Base-by-base conservation (phyloP, 2,888 invertebrate species). In the Acleris literana region DNA sequence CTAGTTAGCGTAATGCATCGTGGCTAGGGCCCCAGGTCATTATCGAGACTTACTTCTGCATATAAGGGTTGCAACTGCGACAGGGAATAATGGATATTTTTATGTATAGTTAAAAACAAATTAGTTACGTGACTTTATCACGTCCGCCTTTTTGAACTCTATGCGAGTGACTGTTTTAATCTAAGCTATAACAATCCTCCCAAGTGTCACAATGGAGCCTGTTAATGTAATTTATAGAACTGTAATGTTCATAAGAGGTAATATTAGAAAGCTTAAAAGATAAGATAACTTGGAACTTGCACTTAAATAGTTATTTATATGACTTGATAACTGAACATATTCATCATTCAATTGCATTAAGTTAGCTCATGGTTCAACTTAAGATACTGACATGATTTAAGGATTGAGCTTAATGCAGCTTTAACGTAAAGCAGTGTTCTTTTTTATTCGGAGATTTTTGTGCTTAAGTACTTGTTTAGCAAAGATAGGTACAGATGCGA, bases 121-220 rank as follows among this genome's bases (percentile, higher is more conserved):
- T 25, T 22, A 22, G 3, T 3, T 5, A 25, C 25, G 25, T 25
- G 25, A 6, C 1, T 25, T 25, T 25, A 25, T 25, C 1, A 25
- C 25, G 25, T 5, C 25, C 25, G 5, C 1, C 33, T 33, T 3
- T 9, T 29, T 29, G 29, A 29, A 33, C 33, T 9, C 9, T 9
- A 3, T 0, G 46, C n/a, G 4, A 25, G 33, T n/a, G 52, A 20
- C 52, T 29, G 0, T 20, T 2, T 17, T 52, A 11, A 16, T 29
- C 16, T 54, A 33, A 54, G 54, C 33, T 54, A 13, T 33, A 44
- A 46, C 46, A 46, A 17, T 46, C 17, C n/a, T 46, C 16, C 17
- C 46, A 13, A 46, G 46, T 46, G 46, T 46, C 46, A 46, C n/a
- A 46, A 46, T 46, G 17, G n/a, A n/a, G n/a, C 16, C 46, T 46